Evolutionary conservation across 2,888 invertebrate species (phyloP).

Genomic region (Branchellion lobata): DNA sequence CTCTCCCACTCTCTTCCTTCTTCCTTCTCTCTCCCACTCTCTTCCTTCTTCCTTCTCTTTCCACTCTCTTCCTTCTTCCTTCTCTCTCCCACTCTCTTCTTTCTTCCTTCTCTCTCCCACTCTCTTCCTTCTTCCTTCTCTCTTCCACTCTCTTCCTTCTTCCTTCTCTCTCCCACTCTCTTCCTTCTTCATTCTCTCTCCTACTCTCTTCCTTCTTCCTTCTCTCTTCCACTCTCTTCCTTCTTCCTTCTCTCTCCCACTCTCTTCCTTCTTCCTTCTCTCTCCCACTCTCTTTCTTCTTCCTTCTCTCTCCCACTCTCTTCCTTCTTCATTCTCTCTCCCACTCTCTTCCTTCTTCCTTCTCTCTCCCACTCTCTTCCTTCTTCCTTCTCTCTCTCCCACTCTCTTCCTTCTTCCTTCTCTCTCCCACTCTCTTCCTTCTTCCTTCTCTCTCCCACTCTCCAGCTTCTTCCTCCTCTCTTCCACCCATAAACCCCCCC

Average conservation of each 20-base stretch:
- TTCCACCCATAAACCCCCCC: slow-evolving; percentile 61
- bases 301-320: not conserved
- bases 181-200: not conserved
- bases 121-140: not conserved
- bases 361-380: not conserved
- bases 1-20: not conserved
- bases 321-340: not conserved
- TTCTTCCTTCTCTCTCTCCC: too few species aligned
- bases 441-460: not conserved
- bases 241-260: not conserved
- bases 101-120: not conserved
- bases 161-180: slow-evolving; percentile 93
- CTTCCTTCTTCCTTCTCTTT: not conserved
- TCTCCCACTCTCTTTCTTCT: slow-evolving; percentile 68
- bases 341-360: not conserved
- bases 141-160: not conserved
- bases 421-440: not conserved
- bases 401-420: too few species aligned
- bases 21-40: not conserved
- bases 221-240: not conserved
- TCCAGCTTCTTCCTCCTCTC: not conserved
- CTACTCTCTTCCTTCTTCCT: not conserved
- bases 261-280: slow-evolving; percentile 71
- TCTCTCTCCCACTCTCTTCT: not conserved
- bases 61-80: too few species aligned